Evolutionary conservation across 2,797 vertebrate genomes (phyloP).

Genomic region (Smutsia temminckii): DNA sequence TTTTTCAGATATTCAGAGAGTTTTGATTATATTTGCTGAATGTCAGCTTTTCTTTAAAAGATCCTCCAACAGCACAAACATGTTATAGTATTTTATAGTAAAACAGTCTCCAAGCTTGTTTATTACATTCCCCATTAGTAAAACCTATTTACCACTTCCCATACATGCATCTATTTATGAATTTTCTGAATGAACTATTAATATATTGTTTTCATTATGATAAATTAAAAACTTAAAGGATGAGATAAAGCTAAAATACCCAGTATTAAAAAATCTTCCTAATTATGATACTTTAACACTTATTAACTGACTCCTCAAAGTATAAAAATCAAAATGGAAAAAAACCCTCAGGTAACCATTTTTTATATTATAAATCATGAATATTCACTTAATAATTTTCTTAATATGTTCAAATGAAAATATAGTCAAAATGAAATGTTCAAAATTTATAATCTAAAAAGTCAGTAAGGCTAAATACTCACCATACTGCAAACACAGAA

Average conservation of each 20-base stretch:
- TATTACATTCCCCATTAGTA: not conserved
- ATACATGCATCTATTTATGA: not conserved
- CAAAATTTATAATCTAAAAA: slow-evolving; percentile 3
- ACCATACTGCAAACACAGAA: not conserved
- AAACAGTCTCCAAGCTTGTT: not conserved
- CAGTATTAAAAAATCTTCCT: not conserved
- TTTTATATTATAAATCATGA: not conserved
- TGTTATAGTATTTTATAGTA: not conserved
- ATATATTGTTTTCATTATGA: slow-evolving; percentile 26
- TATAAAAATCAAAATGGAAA: not conserved
- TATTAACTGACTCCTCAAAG: not conserved
- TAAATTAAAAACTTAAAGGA: not conserved
- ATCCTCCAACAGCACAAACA: not conserved
- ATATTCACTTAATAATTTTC: not conserved
- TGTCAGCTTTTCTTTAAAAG: not conserved
- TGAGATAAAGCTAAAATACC: not conserved
- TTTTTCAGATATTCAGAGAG: not conserved
- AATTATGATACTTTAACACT: not conserved
- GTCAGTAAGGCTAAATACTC: slow-evolving; percentile 38
- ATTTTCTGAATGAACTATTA: not conserved
- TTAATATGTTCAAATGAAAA: not conserved
- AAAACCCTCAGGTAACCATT: not conserved
- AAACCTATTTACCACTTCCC: not conserved
- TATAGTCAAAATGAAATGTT: not conserved
- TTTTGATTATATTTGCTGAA: not conserved